Base-by-base conservation (phyloP, 1,140 invertebrate species). In the Antheraea mylitta region DNA sequence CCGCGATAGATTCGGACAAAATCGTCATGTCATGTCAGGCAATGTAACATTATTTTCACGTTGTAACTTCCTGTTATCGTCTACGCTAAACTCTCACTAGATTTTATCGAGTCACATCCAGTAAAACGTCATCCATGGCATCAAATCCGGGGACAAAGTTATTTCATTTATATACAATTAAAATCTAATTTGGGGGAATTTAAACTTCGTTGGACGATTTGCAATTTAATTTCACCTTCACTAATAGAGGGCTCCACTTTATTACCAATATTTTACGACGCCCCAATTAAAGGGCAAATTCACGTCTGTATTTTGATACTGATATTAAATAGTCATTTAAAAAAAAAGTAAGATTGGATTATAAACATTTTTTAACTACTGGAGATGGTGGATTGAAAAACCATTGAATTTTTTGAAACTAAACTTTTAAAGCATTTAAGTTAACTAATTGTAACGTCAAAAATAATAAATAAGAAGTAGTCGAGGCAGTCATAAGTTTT, bases 151-250 rank as follows among this genome's bases (percentile, higher is more conserved):
- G 74, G 65, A 73, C 72, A 71, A 77, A 74, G 71, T 77, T 77
- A 74, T 74, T 77, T 74, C 72, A 74, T 73, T 77, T 77, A 72
- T 77, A 69, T 77, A 67, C 68, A 74, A 77, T 77, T 77, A 74
- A 74, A 77, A 74, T 70, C 72, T 62, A 72, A 77, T 76, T 76
- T 75, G 58, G 65, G 71, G 71, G 58, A 48, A 59, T 67, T 67
- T 69, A 69, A 69, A 69, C 68, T 73, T 68, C 59, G 70, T 65
- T 59, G 64, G 45, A n/a, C 64, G 67, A 42, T 53, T 68, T 72
- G 42, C 58, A 72, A 72, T 72, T 72, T 66, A 72, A 72, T 72
- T 72, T 65, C 64, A 72, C 70, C 69, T 66, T 53, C 64, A 58
- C 45, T 53, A 53, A 53, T 53, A 53, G 45, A 53, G 45, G 45